Conservation (phyloP, 2,797 vertebrate species). For the Steatocranus sp. region DNA sequence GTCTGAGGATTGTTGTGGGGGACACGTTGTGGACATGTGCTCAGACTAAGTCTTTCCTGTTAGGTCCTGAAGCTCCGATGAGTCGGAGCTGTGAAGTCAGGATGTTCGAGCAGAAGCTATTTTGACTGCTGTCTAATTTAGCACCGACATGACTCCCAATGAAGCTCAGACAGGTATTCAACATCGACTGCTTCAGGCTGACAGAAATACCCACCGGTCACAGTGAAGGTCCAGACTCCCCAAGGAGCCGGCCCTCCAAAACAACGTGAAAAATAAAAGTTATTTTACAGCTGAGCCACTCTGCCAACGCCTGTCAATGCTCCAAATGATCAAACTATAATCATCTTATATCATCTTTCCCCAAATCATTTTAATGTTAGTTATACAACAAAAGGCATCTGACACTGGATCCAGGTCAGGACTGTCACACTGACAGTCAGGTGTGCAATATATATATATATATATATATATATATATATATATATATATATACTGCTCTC, state of each 20-base stretch:
- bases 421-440: background rate
- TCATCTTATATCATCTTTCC: background rate
- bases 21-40: background rate
- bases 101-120: background rate
- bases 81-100: background rate
- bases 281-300: background rate
- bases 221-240: background rate
- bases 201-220: background rate
- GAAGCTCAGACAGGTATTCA: background rate
- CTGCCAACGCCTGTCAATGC: background rate
- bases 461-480: accelerated
- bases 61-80: background rate
- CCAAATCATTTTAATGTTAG: background rate
- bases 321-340: background rate
- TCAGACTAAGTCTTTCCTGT: background rate
- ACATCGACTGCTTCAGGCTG: background rate
- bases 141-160: background rate
- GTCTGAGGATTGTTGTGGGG: background rate
- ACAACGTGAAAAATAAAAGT: background rate
- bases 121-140: background rate
- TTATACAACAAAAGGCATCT: background rate
- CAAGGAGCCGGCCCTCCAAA: background rate
- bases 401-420: background rate
- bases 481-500: background rate
- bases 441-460: background rate